phyloP scores from a whole-genome alignment of 1,140 invertebrate species.

The Tachypleus tridentatus region DNA sequence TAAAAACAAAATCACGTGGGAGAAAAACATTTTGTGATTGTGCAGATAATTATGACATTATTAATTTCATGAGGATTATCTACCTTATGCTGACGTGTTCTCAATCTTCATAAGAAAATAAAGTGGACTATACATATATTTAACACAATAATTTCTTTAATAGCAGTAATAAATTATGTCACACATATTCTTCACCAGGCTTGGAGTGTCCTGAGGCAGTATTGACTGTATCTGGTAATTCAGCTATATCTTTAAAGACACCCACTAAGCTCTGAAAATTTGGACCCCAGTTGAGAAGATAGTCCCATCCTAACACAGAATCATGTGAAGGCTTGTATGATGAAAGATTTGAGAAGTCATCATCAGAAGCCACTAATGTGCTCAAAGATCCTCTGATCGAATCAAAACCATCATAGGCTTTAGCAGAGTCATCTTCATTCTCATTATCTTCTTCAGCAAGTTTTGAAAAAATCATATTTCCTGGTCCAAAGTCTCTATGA shows the following conservation, averaged over 20 bases:
- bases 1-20: too few species aligned
- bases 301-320: constrained; percentile 71
- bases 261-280: constrained; percentile 88
- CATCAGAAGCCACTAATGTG: constrained; percentile 81
- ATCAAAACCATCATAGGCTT: constrained; percentile 73
- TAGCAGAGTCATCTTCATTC: constrained; percentile 33
- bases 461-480: constrained; percentile 52
- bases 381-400: constrained; percentile 85
- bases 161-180: too few species aligned
- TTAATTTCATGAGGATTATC: too few species aligned
- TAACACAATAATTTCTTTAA: too few species aligned
- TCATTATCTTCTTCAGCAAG: constrained; percentile 41
- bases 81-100: too few species aligned
- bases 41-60: too few species aligned
- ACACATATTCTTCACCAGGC: too few species aligned
- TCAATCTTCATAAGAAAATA: too few species aligned
- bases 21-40: too few species aligned
- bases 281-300: constrained; percentile 89
- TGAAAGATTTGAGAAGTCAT: constrained; percentile 49
- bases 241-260: constrained; percentile 89
- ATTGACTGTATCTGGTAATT: constrained; percentile 67
- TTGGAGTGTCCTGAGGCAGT: constrained; percentile 31
- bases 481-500: constrained; percentile 44
- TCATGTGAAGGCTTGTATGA: constrained; percentile 60
- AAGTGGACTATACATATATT: too few species aligned